Evolutionary conservation across 2,888 invertebrate genomes (phyloP).

Genomic region (Leucophora obtusa): DNA sequence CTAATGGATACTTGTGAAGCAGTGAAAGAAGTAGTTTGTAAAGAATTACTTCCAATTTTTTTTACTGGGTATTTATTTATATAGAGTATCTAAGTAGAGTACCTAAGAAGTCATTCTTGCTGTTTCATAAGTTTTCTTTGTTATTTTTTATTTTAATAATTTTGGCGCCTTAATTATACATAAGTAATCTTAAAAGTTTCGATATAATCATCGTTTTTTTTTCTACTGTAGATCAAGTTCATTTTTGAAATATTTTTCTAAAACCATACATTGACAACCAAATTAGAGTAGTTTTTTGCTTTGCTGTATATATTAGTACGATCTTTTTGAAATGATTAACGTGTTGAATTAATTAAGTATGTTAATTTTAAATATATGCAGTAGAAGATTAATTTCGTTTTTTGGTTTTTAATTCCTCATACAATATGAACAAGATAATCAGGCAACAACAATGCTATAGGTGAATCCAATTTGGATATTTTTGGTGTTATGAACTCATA

Average conservation of each 20-base stretch:
- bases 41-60: too few relatives aligned
- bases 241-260: slow-evolving; percentile 48
- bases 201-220: slow-evolving; percentile 16
- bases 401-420: slow-evolving; percentile 4
- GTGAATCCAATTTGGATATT: slow-evolving; percentile 43
- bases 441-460: not conserved
- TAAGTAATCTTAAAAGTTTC: slow-evolving; percentile 25
- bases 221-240: slow-evolving; percentile 45
- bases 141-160: not conserved
- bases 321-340: slow-evolving; percentile 48
- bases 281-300: slow-evolving; percentile 59
- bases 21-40: too few relatives aligned
- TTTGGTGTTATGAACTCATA: slow-evolving; percentile 63
- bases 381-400: slow-evolving; percentile 42
- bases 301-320: slow-evolving; percentile 10
- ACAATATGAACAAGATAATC: slow-evolving; percentile 8
- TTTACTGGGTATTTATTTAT: too few relatives aligned
- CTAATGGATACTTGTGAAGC: too few relatives aligned
- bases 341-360: slow-evolving; percentile 62
- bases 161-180: slow-evolving; percentile 44
- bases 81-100: too few relatives aligned
- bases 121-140: not conserved
- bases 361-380: slow-evolving; percentile 44
- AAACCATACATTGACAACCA: slow-evolving; percentile 54
- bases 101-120: not conserved